Evolutionary conservation across 2,888 invertebrate species (phyloP), one percentile per base, ranked within the genome.

Genomic region (Nudaria mundana): DNA sequence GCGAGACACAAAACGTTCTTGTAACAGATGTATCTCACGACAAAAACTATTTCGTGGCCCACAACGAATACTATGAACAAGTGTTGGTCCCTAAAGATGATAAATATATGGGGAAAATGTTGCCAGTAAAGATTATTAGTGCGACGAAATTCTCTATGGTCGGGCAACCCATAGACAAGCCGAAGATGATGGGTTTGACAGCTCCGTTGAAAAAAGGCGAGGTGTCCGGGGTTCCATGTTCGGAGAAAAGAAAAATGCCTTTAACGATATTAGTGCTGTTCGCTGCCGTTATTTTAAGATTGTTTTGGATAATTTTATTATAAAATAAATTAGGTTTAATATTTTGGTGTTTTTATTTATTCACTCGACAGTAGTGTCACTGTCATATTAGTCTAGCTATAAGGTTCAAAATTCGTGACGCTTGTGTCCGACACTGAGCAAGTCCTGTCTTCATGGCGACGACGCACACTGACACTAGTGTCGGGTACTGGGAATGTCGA

Each of bases 21-120:
- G 96, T 99, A 0, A 98, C 98, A 0, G 99, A 99, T 78, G 81
- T 95, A 37, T 97, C 98, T 0, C 95, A 96, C 74, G 99, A 99
- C 74, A 94, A 94, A 55, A 91, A 94, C 41, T 94, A 96, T 77
- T 97, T 92, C 70, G 99, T 99, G 5, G 98, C 94, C 0, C 99
- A 99, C 82, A 99, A 98, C 80, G 95, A 98, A 72, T 95, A 84
- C 69, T 99, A 99, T 71, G 98, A 98, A 70, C 99, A 87, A 55
- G 94, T 98, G 0, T 75, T 98, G 40, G 90, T 98, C 0, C 96
- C 97, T 0, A 94, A 95, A 85, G 90, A 91, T 4, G 90, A 93
- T 0, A 91, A 92, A 56, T 92, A 93, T 30, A 91, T 98, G 91
- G 98, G 98, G 0, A 95, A 95, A 70, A 91, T 94, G 76, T 87